Percentiles rank a stretch among this genome's conserved stretches.
phyloP scores from a whole-genome alignment of 64 coral and sea anemone species.

The Trachythela sp. region DNA sequence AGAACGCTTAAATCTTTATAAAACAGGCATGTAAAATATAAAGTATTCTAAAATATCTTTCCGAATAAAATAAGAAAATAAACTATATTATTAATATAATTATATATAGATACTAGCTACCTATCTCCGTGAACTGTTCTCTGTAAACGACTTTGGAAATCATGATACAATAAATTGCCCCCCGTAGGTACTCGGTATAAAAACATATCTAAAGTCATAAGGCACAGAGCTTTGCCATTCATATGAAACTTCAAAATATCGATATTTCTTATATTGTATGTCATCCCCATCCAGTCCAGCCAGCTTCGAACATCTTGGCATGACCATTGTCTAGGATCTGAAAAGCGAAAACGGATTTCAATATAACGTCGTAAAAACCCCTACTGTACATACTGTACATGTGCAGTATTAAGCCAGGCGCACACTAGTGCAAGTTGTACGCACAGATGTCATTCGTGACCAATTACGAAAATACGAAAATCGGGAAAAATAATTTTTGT shows the following conservation, averaged over 20 bases:
- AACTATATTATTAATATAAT: not conserved
- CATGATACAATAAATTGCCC: not conserved
- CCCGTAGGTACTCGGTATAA: constrained; percentile 10
- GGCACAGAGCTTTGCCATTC: constrained; percentile 20
- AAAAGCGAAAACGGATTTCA: not conserved
- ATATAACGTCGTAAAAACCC: no score
- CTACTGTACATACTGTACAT: no score
- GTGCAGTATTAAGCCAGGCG: no score
- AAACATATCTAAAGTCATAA: constrained; percentile 24
- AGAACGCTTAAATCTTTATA: not conserved
- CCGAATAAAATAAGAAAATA: not conserved
- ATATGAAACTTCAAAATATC: not conserved
- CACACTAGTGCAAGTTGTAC: no score
- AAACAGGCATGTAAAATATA: not conserved
- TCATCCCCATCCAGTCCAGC: constrained; percentile 1
- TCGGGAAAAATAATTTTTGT: no score
- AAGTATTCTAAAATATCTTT: not conserved
- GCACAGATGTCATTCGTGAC: no score
- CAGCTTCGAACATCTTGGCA: constrained; percentile 15
- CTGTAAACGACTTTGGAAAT: constrained; percentile 9
- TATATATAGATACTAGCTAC: not conserved
- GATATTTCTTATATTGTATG: constrained; percentile 16
- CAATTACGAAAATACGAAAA: no score
- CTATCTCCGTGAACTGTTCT: constrained; percentile 8
- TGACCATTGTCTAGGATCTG: constrained; percentile 14